Percentiles rank a stretch among this genome's conserved stretches.
Conservation (phyloP, 2,888 invertebrate species). For the Oligia fasciuncula region DNA sequence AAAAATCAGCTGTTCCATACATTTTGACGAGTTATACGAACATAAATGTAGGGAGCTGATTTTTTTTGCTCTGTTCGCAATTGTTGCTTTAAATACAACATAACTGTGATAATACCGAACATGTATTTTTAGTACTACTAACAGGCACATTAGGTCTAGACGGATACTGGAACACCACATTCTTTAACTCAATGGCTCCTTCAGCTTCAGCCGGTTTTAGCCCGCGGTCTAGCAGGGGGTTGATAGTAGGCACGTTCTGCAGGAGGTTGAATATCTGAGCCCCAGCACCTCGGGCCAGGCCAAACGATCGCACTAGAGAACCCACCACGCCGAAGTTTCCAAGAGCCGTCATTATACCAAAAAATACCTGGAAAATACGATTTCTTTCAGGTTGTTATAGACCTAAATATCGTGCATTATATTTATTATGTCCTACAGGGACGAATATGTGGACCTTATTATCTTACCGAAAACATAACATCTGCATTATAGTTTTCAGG, state of each 20-base stretch:
- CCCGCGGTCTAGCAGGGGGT: slow-evolving; percentile 91
- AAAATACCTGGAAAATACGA: slow-evolving; percentile 80
- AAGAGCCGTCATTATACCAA: slow-evolving; percentile 85
- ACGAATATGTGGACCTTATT: background rate
- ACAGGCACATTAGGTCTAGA: slow-evolving; percentile 93
- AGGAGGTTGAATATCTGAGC: slow-evolving; percentile 93
- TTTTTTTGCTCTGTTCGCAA: background rate
- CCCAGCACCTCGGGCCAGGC: slow-evolving; percentile 94
- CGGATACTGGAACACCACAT: slow-evolving; percentile 94
- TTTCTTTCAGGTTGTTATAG: background rate
- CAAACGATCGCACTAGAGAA: slow-evolving; percentile 91
- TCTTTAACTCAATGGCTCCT: slow-evolving; percentile 92
- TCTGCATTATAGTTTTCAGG: slow-evolving; percentile 89
- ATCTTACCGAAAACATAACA: slow-evolving; percentile 92
- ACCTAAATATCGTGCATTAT: background rate
- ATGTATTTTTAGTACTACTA: slow-evolving; percentile 69
- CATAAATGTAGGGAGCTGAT: too few relatives aligned
- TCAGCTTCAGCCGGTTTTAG: slow-evolving; percentile 85
- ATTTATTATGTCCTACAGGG: background rate
- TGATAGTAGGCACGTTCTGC: slow-evolving; percentile 92
- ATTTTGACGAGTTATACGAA: too few relatives aligned
- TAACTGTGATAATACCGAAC: background rate
- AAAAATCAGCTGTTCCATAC: too few relatives aligned
- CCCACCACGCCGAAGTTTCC: slow-evolving; percentile 68
- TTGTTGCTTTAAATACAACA: background rate